Percentiles rank a stretch among this genome's conserved stretches.
These are phyloP conservation scores for Lycia hirtaria DNA, from an alignment of 2,888 invertebrate genomes.

Conservation along the genomic window DNA sequence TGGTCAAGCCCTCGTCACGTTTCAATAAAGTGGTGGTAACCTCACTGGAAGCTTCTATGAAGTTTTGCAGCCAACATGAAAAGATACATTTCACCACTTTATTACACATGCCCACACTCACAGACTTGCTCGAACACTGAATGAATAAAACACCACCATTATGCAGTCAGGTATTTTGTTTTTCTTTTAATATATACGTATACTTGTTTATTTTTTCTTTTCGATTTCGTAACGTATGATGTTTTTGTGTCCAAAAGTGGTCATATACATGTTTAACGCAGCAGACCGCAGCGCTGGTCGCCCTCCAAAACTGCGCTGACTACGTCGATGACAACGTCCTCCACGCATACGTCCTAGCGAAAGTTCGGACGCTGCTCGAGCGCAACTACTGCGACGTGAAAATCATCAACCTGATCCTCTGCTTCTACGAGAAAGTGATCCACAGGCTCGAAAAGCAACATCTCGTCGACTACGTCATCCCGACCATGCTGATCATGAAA, in stretches of 20 bases:
- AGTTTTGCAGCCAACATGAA: no score
- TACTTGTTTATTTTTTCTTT: no score
- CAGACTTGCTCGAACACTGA: no score
- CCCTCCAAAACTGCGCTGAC: constrained; percentile 93
- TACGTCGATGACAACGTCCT: constrained; percentile 93
- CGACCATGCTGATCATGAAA: constrained; percentile 93
- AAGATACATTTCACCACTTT: no score
- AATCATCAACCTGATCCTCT: constrained; percentile 91
- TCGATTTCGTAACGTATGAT: no score
- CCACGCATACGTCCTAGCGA: constrained; percentile 91
- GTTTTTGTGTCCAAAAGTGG: neutral
- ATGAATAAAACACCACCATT: no score
- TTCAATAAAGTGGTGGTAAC: no score
- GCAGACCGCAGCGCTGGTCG: constrained; percentile 87
- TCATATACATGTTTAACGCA: neutral
- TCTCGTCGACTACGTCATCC: constrained; percentile 95
- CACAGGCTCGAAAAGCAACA: constrained; percentile 94
- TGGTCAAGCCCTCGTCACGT: no score
- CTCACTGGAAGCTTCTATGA: no score
- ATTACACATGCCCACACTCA: no score
- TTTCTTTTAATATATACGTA: no score
- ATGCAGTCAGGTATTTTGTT: no score
- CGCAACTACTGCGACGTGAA: constrained; percentile 92
- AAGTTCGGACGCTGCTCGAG: constrained; percentile 92
- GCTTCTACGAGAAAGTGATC: constrained; percentile 92